These are phyloP conservation scores for Cochlearius cochlearius DNA, from an alignment of 2,113 vertebrate genomes.

Conservation along the genomic window DNA sequence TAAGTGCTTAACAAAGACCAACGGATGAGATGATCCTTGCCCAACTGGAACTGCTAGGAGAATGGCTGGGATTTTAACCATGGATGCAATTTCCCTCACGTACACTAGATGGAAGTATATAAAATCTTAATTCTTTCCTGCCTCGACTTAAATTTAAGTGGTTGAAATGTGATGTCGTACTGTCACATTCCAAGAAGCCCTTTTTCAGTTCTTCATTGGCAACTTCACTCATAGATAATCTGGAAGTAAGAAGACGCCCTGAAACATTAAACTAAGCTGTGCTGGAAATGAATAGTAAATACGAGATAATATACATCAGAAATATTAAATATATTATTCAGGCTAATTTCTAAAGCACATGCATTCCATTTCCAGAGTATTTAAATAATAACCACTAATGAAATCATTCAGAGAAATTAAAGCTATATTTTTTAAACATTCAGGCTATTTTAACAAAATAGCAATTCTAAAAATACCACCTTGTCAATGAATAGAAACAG, in stretches of 20 bases:
- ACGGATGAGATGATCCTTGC: not conserved
- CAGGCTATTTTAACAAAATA: not conserved
- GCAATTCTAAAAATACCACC: not conserved
- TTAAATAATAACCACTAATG: not conserved
- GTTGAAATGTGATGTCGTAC: not conserved
- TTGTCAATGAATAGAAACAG: not conserved
- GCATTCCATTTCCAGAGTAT: not conserved
- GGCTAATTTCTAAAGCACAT: not conserved
- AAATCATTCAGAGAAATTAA: not conserved
- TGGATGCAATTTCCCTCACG: constrained; percentile 39
- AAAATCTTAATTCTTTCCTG: constrained; percentile 35
- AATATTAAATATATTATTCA: not conserved
- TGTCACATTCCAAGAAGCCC: not conserved
- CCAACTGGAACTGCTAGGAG: not conserved
- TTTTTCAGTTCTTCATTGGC: not conserved
- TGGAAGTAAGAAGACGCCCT: not conserved
- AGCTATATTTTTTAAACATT: not conserved
- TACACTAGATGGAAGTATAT: constrained; percentile 60
- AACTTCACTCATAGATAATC: not conserved
- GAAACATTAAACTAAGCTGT: not conserved
- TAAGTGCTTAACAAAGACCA: not conserved
- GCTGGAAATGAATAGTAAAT: not conserved
- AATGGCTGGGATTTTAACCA: not conserved
- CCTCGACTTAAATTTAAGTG: not conserved
- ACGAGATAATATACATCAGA: not conserved